Evolutionary conservation across 2,888 invertebrate species (phyloP), one percentile per base, ranked within the genome.

Genomic region (Oithona nana): DNA sequence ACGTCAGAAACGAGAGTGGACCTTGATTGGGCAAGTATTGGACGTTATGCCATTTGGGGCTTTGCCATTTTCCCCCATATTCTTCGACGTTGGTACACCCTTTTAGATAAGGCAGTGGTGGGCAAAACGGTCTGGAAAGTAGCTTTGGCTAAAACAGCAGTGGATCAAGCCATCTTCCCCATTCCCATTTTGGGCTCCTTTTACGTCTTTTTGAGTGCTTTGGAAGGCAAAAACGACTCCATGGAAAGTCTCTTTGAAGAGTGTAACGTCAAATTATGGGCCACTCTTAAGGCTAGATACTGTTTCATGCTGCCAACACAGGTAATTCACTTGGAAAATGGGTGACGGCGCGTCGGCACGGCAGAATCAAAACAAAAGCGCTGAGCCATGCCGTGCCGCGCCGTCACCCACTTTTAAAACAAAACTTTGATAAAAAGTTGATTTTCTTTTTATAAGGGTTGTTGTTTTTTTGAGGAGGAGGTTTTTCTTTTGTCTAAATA

Each of bases 61-160:
- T 54, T 54, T 11, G 20, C 13, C 54, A 26, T 54, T 54, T 54
- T 54, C 54, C 54, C 54, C 24, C 54, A 54, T 54, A 26, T 26
- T 13, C 26, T 54, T 3, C 4, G 54, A 54, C 22, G 3, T 3
- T 54, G 54, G 54, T 54, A 54, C 54, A 20, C 13, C 24, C 16
- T 54, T 13, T 54, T 54, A 26, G 54, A 54, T 26, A 2, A 20
- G 2, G 26, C 20, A 3, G 20, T 54, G 13, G 13, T 26, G 3
- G 54, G 54, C 22, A 20, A 16, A 3, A 24, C 54, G 22, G 6
- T 39, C 8, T 49, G 50, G 50, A 54, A 54, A 3, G 26, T 26
- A 20, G 24, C 26, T 2, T 16, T 54, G 24, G 26, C 22, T 3
- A 54, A 54, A 26, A 54, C 54, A 24, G 6, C 26, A 16, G 54